These are phyloP conservation scores for Nesometra sesokonis DNA, from an alignment of 35 echinoderm and acorn worm genomes.

Conservation along the genomic window DNA sequence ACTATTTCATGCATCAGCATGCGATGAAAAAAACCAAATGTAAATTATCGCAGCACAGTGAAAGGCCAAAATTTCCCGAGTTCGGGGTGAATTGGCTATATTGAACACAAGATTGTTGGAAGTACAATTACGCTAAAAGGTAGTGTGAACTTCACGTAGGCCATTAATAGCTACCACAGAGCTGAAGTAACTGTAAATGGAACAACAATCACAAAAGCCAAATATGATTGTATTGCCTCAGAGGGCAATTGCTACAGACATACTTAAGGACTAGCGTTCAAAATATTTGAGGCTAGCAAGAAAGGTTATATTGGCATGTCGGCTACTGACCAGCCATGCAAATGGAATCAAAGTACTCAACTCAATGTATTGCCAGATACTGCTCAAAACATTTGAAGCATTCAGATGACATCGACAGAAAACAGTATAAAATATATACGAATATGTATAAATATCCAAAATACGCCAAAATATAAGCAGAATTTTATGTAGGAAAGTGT, in stretches of 20 bases:
- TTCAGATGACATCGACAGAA: not conserved
- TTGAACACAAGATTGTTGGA: not conserved
- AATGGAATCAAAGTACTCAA: constrained; percentile 19
- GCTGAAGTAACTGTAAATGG: constrained; percentile 9
- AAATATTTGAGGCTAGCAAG: constrained; percentile 22
- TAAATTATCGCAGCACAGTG: constrained; percentile 25
- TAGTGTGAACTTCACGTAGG: constrained; percentile 10
- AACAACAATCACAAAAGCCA: not conserved
- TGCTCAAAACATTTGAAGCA: constrained; percentile 7
- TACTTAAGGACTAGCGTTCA: not conserved
- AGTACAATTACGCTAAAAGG: not conserved
- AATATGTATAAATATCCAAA: too few relatives aligned
- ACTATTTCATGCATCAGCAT: constrained; percentile 18
- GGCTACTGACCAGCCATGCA: constrained; percentile 10
- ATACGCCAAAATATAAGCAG: too few relatives aligned
- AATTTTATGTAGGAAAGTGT: too few relatives aligned
- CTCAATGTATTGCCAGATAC: constrained; percentile 18
- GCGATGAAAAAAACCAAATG: constrained; percentile 14
- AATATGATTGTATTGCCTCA: constrained; percentile 25
- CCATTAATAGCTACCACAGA: constrained; percentile 10
- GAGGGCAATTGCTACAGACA: constrained; percentile 13
- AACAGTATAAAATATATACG: too few relatives aligned
- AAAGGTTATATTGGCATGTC: constrained; percentile 20
- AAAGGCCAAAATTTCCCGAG: constrained; percentile 22
- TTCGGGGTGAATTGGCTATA: constrained; percentile 21